Base-by-base conservation (phyloP, 2,113 vertebrate genomes). In the Cisticola juncidis region DNA sequence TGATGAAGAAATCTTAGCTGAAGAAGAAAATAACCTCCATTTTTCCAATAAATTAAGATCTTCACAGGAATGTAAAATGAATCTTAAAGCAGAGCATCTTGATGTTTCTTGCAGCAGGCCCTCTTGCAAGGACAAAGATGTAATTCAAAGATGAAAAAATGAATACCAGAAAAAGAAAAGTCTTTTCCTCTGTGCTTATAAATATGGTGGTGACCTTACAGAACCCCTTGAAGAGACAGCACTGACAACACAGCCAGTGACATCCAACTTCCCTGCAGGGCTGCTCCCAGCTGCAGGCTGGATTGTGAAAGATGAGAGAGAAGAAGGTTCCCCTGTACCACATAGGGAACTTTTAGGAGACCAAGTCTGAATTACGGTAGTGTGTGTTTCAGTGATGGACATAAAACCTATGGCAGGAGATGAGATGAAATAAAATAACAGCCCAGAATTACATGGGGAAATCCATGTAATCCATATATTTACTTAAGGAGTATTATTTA, bases 1-100 rank as follows among this genome's bases (percentile, higher is more conserved):
- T 47, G 60, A 73, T 66, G 79, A 95, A 95, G 93, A 90, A 96
- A 92, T 95, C 90, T 56, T 80, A 88, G 58, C 71, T 73, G 76
- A 84, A 92, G 71, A 96, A 95, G 92, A 96, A 96, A 96, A 95
- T 92, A 93, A 91, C 68, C 74, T 90, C 74, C 24, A 83, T 94
- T 96, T 96, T 95, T 61, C 92, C 69, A 74, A 92, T 86, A 96
- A 96, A 90, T 74, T 26, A 93, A 95, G 71, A 88, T 86, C 60
- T 92, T 93, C n/a, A 42, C 58, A 45, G 69, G 68, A 94, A 93
- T 70, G 62, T 77, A 58, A 92, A 94, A 91, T 68, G 28, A 81
- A 70, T 84, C 73, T 86, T 92, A 81, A 73, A 94, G 76, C 60
- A 60, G 82, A 78, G 64, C 45, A 96, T 92, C 92, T 48, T 90